Evolutionary conservation across 1,140 invertebrate genomes (phyloP), one percentile per base, ranked within the genome.

Genomic region (Bombus consobrinus): DNA sequence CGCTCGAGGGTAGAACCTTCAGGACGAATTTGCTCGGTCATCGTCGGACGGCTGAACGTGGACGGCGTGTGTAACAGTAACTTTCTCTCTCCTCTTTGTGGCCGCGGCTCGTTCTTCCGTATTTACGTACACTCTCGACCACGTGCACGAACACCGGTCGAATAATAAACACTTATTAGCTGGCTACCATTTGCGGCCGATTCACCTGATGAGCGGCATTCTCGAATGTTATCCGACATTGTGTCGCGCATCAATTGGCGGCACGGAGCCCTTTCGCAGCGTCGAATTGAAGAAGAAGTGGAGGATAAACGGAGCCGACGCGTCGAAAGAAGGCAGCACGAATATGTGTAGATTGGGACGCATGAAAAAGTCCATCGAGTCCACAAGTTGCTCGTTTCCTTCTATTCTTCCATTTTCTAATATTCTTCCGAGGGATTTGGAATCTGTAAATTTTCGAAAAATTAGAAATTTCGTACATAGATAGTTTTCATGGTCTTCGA

Each of bases 181-280:
- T 73, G 86, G 89, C 89, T 90, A 90, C 89, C 86, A 90, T 90
- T 90, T 90, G 89, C 89, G 83, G 86, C 77, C 85, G 86, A 90
- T 90, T 90, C 89, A 90, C 89, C 85, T 90, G 89, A 90, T 90
- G 89, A 90, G 89, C 82, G 76, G 83, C 86, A 90, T 90, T 89
- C 86, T 90, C 81, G 73, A 57, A 53, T 83, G 89, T 90, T 87
- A 90, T 76, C 62, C 76, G 64, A 73, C 64, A 90, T 89, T 89
- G 86, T 89, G 75, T 57, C 62, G 84, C 80, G 82, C 88, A 90
- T 90, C 88, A 90, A 86, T 89, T 82, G 89, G 74, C 88, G 82
- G 89, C 86, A 73, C 43, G 79, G 28, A 71, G 57, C 71, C 80
- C 79, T 75, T 28, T 66, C 80, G 72, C 59, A 12, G 28, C 69